Evolutionary conservation across 1,140 invertebrate species (phyloP).

Genomic region (Micrasema minimum): DNA sequence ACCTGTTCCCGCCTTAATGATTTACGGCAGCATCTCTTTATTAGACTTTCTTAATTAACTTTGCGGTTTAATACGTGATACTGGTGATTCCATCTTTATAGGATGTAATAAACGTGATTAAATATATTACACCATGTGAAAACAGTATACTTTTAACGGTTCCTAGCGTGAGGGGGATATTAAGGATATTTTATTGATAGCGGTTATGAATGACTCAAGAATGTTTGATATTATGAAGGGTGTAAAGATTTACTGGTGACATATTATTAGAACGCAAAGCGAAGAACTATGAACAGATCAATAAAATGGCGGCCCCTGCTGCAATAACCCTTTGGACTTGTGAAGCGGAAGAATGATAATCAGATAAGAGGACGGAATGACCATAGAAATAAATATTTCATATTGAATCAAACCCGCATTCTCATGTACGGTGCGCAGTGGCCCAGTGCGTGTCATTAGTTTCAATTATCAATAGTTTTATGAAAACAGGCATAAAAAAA

Average conservation of each 20-base stretch:
- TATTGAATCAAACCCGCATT: too few species aligned
- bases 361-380: too few species aligned
- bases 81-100: conserved; percentile 29
- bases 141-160: conserved; percentile 33
- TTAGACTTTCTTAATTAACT: conserved; percentile 39
- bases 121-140: conserved; percentile 34
- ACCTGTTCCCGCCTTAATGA: conserved; percentile 21
- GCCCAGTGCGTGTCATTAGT: too few species aligned
- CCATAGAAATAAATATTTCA: too few species aligned
- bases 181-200: conserved; percentile 21
- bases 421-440: too few species aligned
- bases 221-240: conserved; percentile 11
- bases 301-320: too few species aligned
- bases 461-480: too few species aligned
- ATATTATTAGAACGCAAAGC: too few species aligned
- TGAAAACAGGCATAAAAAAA: too few species aligned
- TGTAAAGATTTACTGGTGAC: not conserved
- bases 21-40: conserved; percentile 33
- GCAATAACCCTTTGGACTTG: too few species aligned
- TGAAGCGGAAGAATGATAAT: too few species aligned
- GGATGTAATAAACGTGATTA: conserved; percentile 30
- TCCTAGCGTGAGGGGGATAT: conserved; percentile 2
- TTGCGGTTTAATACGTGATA: conserved; percentile 23
- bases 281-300: too few species aligned
- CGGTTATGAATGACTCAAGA: conserved; percentile 10